phyloP scores from a whole-genome alignment of 2,113 vertebrate genomes.

The Triplophysa rosa region DNA sequence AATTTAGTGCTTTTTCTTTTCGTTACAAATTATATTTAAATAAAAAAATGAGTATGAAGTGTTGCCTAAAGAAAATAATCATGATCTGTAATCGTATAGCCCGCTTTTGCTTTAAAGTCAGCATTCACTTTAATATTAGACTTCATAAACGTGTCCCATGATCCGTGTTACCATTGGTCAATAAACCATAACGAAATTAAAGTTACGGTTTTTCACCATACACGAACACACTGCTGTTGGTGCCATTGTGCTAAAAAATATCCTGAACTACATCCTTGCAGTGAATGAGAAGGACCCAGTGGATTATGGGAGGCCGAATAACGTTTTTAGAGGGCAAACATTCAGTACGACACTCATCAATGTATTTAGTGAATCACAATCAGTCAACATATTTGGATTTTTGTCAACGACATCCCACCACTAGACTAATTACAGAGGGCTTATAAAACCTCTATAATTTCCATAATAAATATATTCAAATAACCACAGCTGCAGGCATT shows the following conservation, averaged over 20 bases:
- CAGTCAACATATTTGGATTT: neutral
- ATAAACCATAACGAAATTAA: no score
- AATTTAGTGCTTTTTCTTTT: no score
- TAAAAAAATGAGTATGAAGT: no score
- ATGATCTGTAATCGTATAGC: no score
- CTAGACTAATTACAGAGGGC: slow-evolving; percentile 5
- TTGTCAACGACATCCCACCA: neutral
- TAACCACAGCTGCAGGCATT: slow-evolving; percentile 26
- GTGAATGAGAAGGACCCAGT: neutral
- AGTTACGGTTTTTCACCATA: no score
- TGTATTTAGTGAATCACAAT: neutral
- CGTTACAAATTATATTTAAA: no score
- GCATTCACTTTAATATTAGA: no score
- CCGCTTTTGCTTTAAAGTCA: no score
- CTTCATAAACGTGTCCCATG: no score
- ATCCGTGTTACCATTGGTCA: no score
- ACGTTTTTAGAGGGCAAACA: slow-evolving; percentile 19
- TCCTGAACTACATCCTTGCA: neutral
- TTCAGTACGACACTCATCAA: neutral
- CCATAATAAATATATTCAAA: slow-evolving; percentile 24
- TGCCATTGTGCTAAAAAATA: slow-evolving; percentile 15
- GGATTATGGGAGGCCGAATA: slow-evolving; percentile 34
- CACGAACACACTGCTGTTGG: slow-evolving; percentile 27
- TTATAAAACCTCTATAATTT: slow-evolving; percentile 13
- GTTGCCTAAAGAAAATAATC: no score